Conservation (phyloP, 2,888 invertebrate genomes). For the Nycteola revayana region DNA sequence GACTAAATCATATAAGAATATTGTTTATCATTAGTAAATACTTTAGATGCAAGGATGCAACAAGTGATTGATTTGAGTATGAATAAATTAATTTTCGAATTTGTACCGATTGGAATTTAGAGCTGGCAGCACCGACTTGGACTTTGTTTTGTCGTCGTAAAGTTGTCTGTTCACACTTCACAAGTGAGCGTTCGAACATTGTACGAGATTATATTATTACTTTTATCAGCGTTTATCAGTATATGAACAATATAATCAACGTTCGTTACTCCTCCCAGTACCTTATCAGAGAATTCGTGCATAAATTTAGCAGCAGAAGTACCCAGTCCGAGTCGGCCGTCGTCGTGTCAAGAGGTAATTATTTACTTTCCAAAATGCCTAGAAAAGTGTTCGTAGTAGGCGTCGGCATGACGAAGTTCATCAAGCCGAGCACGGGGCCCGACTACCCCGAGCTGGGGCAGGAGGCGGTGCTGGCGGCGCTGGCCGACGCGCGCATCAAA, state of each 20-base stretch:
- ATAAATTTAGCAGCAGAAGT: slow-evolving; percentile 31
- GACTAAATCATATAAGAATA: no score
- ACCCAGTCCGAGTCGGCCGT: slow-evolving; percentile 47
- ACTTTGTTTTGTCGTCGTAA: slow-evolving; percentile 12
- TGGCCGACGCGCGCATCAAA: slow-evolving; percentile 90
- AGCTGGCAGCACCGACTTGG: slow-evolving; percentile 2
- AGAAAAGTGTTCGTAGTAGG: slow-evolving; percentile 93
- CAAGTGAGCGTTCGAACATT: no score
- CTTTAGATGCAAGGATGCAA: no score
- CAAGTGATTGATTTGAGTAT: no score
- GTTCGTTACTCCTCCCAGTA: slow-evolving; percentile 7
- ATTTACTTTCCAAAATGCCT: slow-evolving; percentile 65
- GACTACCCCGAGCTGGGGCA: slow-evolving; percentile 98
- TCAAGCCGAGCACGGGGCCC: slow-evolving; percentile 94
- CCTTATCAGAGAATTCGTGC: slow-evolving; percentile 20
- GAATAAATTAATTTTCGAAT: no score
- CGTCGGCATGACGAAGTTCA: slow-evolving; percentile 99
- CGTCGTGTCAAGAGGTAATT: slow-evolving; percentile 66
- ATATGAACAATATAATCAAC: slow-evolving; percentile 21
- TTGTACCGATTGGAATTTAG: no score
- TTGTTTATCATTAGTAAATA: no score
- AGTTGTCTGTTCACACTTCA: no score
- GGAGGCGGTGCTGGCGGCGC: slow-evolving; percentile 94
- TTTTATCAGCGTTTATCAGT: slow-evolving; percentile 19
- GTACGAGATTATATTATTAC: not conserved